Evolutionary conservation across 2,888 invertebrate species (phyloP).

Genomic region (Anticlea derivata): DNA sequence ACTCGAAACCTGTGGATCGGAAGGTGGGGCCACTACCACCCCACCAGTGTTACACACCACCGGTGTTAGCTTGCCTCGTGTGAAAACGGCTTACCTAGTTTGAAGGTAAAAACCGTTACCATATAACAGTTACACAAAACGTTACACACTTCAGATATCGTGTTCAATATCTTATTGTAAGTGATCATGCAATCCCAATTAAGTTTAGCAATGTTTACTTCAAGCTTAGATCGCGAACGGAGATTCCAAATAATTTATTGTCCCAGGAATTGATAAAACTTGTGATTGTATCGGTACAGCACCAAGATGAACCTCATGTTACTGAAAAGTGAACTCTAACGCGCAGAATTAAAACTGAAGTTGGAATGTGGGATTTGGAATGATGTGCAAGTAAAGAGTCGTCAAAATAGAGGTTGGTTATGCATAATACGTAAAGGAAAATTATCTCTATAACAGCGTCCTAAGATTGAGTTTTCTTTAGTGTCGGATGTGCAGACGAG

Average conservation of each 20-base stretch:
- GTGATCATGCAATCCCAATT: conserved; percentile 40
- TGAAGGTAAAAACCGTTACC: background rate
- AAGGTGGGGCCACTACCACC: too few species aligned
- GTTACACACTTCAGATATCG: conserved; percentile 28
- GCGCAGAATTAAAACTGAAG: background rate
- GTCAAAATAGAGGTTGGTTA: conserved; percentile 18
- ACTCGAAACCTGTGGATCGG: too few species aligned
- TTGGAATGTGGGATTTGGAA: background rate
- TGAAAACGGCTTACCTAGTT: background rate
- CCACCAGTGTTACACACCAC: too few species aligned
- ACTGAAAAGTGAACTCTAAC: conserved; percentile 14
- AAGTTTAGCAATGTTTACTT: conserved; percentile 41
- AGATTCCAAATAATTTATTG: conserved; percentile 39
- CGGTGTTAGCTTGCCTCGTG: too few species aligned
- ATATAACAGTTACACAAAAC: conserved; percentile 6
- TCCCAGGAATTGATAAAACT: conserved; percentile 40
- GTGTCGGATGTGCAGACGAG: conserved; percentile 3
- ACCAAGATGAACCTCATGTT: conserved; percentile 9
- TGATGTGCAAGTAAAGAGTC: conserved; percentile 9
- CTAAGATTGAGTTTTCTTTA: conserved; percentile 11
- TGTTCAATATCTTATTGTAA: conserved; percentile 34
- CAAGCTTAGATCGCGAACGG: conserved; percentile 34
- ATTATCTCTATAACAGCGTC: background rate
- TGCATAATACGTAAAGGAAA: conserved; percentile 3
- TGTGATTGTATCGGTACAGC: conserved; percentile 36